A percentile compares a stretch with the other conserved stretches of the same genome.
Conservation (phyloP, 64 coral and sea anemone species). For the Montipora foliosa region DNA sequence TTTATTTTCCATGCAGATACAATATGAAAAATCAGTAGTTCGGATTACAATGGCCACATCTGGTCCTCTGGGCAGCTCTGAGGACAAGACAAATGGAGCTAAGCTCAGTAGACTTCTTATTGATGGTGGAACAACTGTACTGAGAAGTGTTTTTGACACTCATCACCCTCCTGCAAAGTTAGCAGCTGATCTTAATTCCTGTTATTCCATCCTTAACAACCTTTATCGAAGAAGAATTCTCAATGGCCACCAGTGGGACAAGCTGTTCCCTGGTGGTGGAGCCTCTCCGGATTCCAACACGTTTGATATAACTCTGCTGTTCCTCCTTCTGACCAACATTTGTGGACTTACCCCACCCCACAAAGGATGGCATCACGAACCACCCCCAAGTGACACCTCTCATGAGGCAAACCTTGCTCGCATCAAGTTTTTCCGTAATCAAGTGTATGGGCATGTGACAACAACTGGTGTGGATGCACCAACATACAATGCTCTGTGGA, state of each 20-base stretch:
- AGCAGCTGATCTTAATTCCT: constrained; percentile 2
- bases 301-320: background rate
- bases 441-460: too few relatives aligned
- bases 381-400: too few relatives aligned
- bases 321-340: background rate
- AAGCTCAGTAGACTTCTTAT: constrained; percentile 22
- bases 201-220: background rate
- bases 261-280: constrained; percentile 20
- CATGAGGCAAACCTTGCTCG: too few relatives aligned
- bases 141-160: constrained; percentile 17
- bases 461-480: too few relatives aligned
- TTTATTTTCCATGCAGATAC: too few relatives aligned
- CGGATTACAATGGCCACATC: too few relatives aligned
- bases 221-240: background rate
- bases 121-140: constrained; percentile 56
- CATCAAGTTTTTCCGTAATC: too few relatives aligned
- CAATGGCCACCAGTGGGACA: background rate
- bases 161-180: constrained; percentile 33
- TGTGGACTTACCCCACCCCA: background rate
- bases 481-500: too few relatives aligned
- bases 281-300: background rate
- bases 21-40: too few relatives aligned
- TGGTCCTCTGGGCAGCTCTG: background rate
- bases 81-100: background rate
- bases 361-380: too few relatives aligned